Percentiles rank a stretch among this genome's conserved stretches.
Evolutionary conservation across 2,888 invertebrate genomes (phyloP).

Genomic region (Ochropacha duplaris): DNA sequence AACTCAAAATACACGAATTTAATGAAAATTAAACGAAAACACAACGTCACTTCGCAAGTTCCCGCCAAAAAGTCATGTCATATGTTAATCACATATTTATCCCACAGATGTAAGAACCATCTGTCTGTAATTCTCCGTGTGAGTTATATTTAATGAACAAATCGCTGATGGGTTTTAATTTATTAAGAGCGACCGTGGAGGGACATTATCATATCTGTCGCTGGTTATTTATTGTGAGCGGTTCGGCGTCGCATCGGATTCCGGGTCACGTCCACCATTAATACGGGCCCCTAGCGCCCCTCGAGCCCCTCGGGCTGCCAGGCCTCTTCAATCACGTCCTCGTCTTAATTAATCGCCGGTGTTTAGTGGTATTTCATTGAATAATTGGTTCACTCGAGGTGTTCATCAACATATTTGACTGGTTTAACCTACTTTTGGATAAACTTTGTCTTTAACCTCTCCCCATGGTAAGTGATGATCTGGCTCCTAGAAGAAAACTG

Average conservation of each 20-base stretch:
- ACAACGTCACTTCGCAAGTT: too few relatives aligned
- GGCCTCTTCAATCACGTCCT: slow-evolving; percentile 17
- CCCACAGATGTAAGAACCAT: neutral
- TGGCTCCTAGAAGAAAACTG: too few relatives aligned
- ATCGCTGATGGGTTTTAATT: neutral
- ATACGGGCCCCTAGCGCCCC: too few relatives aligned
- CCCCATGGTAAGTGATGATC: too few relatives aligned
- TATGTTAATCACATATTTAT: too few relatives aligned
- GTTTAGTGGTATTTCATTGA: slow-evolving; percentile 32
- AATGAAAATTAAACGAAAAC: too few relatives aligned
- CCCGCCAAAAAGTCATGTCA: too few relatives aligned
- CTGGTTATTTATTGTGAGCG: neutral
- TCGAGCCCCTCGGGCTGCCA: slow-evolving; percentile 18
- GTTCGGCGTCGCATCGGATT: slow-evolving; percentile 31
- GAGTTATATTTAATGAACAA: neutral
- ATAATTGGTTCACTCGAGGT: slow-evolving; percentile 21
- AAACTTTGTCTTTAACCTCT: too few relatives aligned
- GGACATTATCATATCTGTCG: slow-evolving; percentile 4
- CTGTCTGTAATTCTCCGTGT: neutral
- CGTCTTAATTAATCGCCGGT: slow-evolving; percentile 28
- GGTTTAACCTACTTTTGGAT: neutral
- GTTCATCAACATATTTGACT: neutral
- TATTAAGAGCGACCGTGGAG: neutral
- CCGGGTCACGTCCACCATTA: slow-evolving; percentile 57
- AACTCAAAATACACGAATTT: too few relatives aligned